Base-by-base conservation (phyloP, 37 sponge, comb jelly and placozoan genomes). In the Cladorhizidae sp. region DNA sequence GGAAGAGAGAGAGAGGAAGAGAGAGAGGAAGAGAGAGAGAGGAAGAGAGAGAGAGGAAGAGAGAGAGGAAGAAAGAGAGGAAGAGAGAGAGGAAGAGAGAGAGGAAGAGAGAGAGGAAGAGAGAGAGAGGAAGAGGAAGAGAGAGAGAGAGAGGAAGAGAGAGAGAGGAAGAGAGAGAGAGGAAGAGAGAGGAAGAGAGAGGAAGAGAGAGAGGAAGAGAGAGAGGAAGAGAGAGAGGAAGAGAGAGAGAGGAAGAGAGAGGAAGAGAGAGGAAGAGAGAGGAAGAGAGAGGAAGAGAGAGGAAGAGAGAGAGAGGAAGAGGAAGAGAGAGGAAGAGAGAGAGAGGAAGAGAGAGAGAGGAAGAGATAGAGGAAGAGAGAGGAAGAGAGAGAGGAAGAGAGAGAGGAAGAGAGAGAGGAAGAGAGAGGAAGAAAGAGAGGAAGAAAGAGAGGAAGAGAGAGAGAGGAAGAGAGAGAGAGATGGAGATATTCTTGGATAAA, bases 261-360 rank as follows among this genome's bases (percentile, higher is more conserved):
- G n/a, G n/a, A n/a, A n/a, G n/a, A n/a, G n/a, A n/a, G n/a, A n/a
- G n/a, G n/a, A n/a, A n/a, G n/a, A n/a, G n/a, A n/a, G n/a, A n/a
- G n/a, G n/a, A n/a, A n/a, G n/a, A 74, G 33, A 52, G 62, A 40
- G 62, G 11, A 11, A 61, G 64, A 57, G 62, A 76, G 77, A 76
- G 64, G 36, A 64, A 59, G 77, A 76, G 77, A 75, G 76, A 75
- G 76, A 75, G 76, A 75, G 76, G 56, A 59, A 75, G 76, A 75
- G 76, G 51, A 64, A 69, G 68, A 40, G 62, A 76, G 63, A 59
- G 56, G 28, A 31, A 28, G 35, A 55, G 75, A 51, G 56, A 74
- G 75, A 74, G 75, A 52, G 75, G 12, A 57, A 74, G 75, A 73
- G 73, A 73, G 73, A 73, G 73, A 73, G 73, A 73, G 73, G 42